Evolutionary conservation across 2,113 vertebrate genomes (phyloP).

Genomic region (Platanista minor): DNA sequence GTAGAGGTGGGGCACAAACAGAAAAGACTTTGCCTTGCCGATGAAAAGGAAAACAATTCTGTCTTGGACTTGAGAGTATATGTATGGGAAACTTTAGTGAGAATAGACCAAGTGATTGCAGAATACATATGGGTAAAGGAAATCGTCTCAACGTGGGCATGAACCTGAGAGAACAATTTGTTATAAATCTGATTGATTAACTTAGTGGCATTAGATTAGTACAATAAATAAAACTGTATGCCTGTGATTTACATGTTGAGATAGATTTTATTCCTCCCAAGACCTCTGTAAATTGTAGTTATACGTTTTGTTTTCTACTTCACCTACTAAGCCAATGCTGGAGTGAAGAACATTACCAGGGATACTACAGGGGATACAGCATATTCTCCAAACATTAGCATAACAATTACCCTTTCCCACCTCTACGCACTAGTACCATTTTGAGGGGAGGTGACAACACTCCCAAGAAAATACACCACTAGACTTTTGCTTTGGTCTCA

Average conservation of each 20-base stretch:
- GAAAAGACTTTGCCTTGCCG: not conserved
- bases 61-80: not conserved
- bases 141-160: not conserved
- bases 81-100: not conserved
- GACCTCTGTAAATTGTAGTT: not conserved
- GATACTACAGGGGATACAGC: not conserved
- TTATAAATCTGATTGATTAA: not conserved
- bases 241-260: not conserved
- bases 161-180: not conserved
- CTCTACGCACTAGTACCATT: not conserved
- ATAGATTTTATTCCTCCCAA: not conserved
- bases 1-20: not conserved
- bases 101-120: not conserved
- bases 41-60: not conserved
- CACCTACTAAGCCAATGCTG: not conserved
- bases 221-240: not conserved
- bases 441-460: not conserved
- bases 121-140: not conserved
- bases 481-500: conserved; percentile 20
- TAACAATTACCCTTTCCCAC: not conserved
- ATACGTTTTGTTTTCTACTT: not conserved
- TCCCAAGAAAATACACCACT: not conserved
- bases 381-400: not conserved
- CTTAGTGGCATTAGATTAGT: not conserved
- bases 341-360: not conserved